Conservation (phyloP, 2,113 vertebrate genomes). For the Catharus fuscescens region DNA sequence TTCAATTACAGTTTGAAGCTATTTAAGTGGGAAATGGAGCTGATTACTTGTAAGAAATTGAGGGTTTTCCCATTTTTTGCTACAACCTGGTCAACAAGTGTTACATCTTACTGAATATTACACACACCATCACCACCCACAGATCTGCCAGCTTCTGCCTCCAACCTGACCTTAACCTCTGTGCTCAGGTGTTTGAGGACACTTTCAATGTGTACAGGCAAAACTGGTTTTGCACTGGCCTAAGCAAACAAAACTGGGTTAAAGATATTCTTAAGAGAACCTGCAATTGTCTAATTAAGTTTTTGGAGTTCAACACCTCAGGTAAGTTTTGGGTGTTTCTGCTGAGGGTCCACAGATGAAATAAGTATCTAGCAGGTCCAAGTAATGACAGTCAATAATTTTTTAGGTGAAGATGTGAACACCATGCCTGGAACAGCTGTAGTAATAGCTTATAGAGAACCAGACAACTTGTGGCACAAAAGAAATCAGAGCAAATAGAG, state of each 20-base stretch:
- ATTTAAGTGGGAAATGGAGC: neutral
- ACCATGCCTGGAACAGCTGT: neutral
- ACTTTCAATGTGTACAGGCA: neutral
- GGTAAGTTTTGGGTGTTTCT: neutral
- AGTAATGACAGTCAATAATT: neutral
- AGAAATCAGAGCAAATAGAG: neutral
- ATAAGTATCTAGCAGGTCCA: neutral
- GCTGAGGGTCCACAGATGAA: neutral
- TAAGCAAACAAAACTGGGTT: neutral
- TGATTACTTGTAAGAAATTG: neutral
- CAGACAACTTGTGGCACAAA: neutral
- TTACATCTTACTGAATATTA: neutral
- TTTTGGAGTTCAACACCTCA: neutral
- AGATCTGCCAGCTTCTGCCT: neutral
- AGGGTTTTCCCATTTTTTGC: neutral
- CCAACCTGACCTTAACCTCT: neutral
- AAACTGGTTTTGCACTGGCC: neutral
- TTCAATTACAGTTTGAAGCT: neutral
- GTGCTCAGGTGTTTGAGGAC: neutral
- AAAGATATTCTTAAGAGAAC: neutral
- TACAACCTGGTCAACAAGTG: neutral
- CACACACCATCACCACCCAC: rapidly evolving
- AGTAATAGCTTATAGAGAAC: neutral
- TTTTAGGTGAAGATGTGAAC: neutral
- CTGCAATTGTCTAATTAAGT: neutral